Base-by-base conservation (phyloP, 2,888 invertebrate genomes). In the Meiosimyza platycephala region DNA sequence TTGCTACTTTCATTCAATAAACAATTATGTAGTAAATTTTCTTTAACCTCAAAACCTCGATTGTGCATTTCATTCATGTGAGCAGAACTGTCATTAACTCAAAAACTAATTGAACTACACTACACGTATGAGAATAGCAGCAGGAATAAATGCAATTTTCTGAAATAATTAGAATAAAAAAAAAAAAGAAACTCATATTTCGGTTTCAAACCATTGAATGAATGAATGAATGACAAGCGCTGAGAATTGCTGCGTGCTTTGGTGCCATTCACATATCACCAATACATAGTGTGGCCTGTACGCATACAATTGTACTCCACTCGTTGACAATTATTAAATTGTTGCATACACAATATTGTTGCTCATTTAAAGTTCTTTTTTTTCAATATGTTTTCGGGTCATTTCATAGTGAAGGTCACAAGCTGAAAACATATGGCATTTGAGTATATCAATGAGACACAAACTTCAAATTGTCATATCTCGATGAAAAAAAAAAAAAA, bases 21-120 rank as follows among this genome's bases (percentile, higher is more conserved):
- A n/a, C 16, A 47, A 40, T 16, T 40, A 15, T 18, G 48, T 63
- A 40, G 48, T 63, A 63, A 51, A 51, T 64, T 66, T 33, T 66
- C 16, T 54, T 28, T 54, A 40, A 66, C 40, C 52, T 40, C 52
- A 15, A 54, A 66, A 66, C 65, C 54, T 2, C 65, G 11, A 54
- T 28, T 33, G 22, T 40, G 11, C 12, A 40, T 16, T 66, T 66
- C 65, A 66, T 66, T 66, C 65, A 54, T 65, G 28, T 28, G 28
- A 28, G 9, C 40, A 9, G 40, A 66, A 52, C 52, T 52, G n/a
- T 33, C 33, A 52, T 33, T 54, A 9, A 15, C 63, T 52, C 33
- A 52, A 51, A 22, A 47, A n/a, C 63, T 63, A n/a, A 63, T 16
- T 54, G 65, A 51, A 65, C 7, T 15, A 51, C 51, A 52, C 12